Conservation (phyloP, 2,888 invertebrate species). For the Hylaea fasciaria region DNA sequence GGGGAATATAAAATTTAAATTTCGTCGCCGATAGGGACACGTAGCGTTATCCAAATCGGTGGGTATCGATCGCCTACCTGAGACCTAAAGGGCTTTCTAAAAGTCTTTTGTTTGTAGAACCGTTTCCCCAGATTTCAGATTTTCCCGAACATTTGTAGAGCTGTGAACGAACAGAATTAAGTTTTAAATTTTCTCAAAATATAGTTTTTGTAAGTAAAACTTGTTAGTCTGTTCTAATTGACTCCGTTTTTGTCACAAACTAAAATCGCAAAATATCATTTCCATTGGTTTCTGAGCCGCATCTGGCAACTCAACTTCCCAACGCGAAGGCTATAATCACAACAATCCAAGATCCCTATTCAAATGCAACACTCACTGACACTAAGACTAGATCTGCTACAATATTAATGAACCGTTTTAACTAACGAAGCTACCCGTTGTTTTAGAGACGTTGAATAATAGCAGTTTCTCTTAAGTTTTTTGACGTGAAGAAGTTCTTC, state of each 20-base stretch:
- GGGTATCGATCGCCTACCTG: slow-evolving; percentile 38
- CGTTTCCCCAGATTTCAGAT: slow-evolving; percentile 15
- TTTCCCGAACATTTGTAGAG: slow-evolving; percentile 15
- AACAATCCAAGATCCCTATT: slow-evolving; percentile 6
- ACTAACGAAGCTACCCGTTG: slow-evolving; percentile 44
- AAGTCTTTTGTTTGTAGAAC: slow-evolving; percentile 43
- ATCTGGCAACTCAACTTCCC: slow-evolving; percentile 6
- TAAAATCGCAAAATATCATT: not conserved
- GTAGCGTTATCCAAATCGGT: slow-evolving; percentile 34
- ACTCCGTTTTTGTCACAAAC: too few relatives aligned
- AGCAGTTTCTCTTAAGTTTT: slow-evolving; percentile 31
- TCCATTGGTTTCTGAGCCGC: not conserved
- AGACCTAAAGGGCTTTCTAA: slow-evolving; percentile 41
- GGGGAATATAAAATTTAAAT: slow-evolving; percentile 38
- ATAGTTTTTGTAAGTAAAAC: not conserved
- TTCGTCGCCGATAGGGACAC: slow-evolving; percentile 33
- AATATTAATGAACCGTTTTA: slow-evolving; percentile 56
- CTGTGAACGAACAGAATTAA: not conserved
- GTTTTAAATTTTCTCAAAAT: not conserved
- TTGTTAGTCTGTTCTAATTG: too few relatives aligned
- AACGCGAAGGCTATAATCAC: slow-evolving; percentile 1
- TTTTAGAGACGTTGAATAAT: slow-evolving; percentile 45
- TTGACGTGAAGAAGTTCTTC: slow-evolving; percentile 16
- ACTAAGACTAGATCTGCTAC: slow-evolving; percentile 51
- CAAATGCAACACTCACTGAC: slow-evolving; percentile 47